Evolutionary conservation across 2,888 invertebrate species (phyloP).

Genomic region (Mesochorus sp.): DNA sequence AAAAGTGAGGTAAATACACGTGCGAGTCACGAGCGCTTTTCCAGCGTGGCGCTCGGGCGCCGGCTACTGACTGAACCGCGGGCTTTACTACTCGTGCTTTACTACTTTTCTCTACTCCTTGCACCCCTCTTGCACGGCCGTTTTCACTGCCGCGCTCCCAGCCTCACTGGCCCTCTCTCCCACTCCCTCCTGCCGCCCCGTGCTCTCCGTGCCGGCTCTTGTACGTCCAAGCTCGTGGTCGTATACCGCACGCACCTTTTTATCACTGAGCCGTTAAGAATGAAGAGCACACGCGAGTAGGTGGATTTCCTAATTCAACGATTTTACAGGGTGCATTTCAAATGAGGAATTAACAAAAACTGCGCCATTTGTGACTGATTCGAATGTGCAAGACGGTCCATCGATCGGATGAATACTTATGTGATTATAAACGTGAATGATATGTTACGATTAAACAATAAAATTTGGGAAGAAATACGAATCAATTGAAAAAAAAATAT

Average conservation of each 20-base stretch:
- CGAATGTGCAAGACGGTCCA: no score
- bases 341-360: no score
- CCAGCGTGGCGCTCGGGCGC: constrained; percentile 59
- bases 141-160: constrained; percentile 10
- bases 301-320: no score
- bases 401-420: no score
- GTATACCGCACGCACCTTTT: constrained; percentile 44
- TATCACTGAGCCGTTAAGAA: background rate
- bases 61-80: constrained; percentile 62
- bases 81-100: constrained; percentile 69
- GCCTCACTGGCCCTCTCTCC: constrained; percentile 47
- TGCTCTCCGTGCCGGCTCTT: constrained; percentile 45
- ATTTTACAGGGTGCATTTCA: no score
- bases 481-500: no score
- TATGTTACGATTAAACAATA: no score
- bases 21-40: constrained; percentile 51
- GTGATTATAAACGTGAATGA: no score
- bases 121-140: constrained; percentile 52
- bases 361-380: no score
- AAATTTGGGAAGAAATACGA: no score
- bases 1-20: constrained; percentile 31
- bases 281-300: no score
- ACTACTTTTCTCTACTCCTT: constrained; percentile 66
- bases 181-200: constrained; percentile 53
- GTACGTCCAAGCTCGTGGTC: constrained; percentile 17